Percentiles rank a stretch among this genome's conserved stretches.
Evolutionary conservation across 2,113 vertebrate genomes (phyloP).

Genomic region (Tragelaphus buxtoni): DNA sequence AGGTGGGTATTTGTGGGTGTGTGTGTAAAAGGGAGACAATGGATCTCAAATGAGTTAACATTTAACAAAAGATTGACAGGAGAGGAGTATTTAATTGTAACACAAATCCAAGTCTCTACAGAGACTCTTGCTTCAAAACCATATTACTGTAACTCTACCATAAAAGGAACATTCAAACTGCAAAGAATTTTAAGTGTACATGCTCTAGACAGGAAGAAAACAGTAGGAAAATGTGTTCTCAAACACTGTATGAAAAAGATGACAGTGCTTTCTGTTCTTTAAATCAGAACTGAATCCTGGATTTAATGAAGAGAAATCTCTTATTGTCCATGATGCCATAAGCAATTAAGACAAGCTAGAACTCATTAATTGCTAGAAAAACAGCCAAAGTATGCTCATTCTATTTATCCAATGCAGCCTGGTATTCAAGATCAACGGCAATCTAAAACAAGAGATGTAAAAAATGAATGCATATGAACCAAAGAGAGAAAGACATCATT

Average conservation of each 20-base stretch:
- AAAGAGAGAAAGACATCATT: background rate
- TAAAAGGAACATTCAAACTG: background rate
- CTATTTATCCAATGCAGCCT: background rate
- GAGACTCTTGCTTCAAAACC: background rate
- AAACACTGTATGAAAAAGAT: background rate
- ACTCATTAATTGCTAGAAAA: conserved; percentile 39
- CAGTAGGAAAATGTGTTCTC: background rate
- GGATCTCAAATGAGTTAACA: background rate
- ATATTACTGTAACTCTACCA: background rate
- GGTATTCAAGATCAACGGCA: background rate
- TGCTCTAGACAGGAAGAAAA: background rate
- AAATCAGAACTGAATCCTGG: background rate
- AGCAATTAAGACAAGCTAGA: conserved; percentile 25
- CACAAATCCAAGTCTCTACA: background rate
- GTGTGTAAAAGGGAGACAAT: background rate
- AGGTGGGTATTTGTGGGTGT: background rate
- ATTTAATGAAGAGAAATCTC: conserved; percentile 28
- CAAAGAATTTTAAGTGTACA: background rate
- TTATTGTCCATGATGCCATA: conserved; percentile 16
- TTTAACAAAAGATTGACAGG: background rate
- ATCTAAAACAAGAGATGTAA: background rate
- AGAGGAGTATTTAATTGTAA: background rate
- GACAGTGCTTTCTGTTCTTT: background rate
- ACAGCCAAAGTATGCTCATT: conserved; percentile 11
- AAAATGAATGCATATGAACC: background rate